Percentiles rank a stretch among this genome's conserved stretches.
These are phyloP conservation scores for Trachelus tabidus DNA, from an alignment of 2,888 invertebrate genomes.

Conservation along the genomic window DNA sequence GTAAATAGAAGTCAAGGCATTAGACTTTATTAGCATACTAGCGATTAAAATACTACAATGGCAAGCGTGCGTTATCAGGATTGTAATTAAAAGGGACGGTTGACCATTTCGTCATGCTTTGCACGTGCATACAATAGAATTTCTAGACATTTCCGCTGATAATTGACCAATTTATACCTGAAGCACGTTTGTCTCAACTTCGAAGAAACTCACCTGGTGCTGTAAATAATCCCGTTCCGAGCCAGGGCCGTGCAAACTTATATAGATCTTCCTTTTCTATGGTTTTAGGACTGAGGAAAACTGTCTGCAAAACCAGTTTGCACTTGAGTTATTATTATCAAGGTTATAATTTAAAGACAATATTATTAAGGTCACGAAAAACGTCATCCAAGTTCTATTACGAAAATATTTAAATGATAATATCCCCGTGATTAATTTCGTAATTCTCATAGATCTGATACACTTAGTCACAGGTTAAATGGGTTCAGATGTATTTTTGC, in stretches of 20 bases:
- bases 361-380: neutral
- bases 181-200: constrained; percentile 34
- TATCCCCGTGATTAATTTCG: neutral
- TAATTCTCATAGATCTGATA: neutral
- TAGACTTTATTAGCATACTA: neutral
- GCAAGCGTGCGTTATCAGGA: neutral
- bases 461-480: neutral
- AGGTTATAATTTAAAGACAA: neutral
- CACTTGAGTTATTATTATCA: neutral
- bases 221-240: constrained; percentile 47
- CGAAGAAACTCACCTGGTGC: constrained; percentile 40
- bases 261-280: constrained; percentile 44
- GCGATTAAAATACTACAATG: neutral
- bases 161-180: constrained; percentile 36
- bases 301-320: constrained; percentile 9
- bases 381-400: neutral
- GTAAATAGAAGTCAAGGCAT: neutral
- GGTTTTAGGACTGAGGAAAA: constrained; percentile 25
- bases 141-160: constrained; percentile 8
- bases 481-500: neutral
- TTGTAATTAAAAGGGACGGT: neutral
- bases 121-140: constrained; percentile 33
- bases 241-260: constrained; percentile 41
- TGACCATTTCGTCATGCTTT: constrained; percentile 15
- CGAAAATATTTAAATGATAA: neutral